Conservation (phyloP, 2,797 vertebrate species). For the Rhinella marina region DNA sequence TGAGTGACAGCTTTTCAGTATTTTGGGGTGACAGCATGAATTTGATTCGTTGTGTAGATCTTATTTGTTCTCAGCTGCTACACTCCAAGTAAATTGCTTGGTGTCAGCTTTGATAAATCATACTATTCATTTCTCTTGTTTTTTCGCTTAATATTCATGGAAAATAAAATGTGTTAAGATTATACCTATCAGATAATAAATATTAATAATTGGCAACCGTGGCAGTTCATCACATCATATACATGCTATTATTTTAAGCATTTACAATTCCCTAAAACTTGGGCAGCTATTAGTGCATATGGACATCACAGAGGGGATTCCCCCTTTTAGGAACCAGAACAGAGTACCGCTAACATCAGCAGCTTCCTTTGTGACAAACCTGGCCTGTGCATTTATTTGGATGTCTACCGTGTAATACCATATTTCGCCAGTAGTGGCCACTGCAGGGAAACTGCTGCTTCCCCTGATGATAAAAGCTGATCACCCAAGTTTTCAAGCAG, state of each 20-base stretch:
- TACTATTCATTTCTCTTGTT: slow-evolving; percentile 30
- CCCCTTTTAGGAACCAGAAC: background rate
- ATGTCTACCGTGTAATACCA: too few relatives aligned
- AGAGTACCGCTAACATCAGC: background rate
- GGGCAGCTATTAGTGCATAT: background rate
- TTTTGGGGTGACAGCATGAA: slow-evolving; percentile 51
- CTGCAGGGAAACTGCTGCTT: background rate
- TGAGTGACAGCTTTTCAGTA: slow-evolving; percentile 54
- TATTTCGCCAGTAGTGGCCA: background rate
- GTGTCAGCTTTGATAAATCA: slow-evolving; percentile 52
- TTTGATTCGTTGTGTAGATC: slow-evolving; percentile 41
- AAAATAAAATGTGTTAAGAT: slow-evolving; percentile 12
- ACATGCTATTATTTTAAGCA: slow-evolving; percentile 7
- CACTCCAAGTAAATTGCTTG: slow-evolving; percentile 47
- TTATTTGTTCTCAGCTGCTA: slow-evolving; percentile 41
- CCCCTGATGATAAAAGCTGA: background rate
- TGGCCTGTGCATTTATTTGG: too few relatives aligned
- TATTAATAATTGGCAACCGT: slow-evolving; percentile 5
- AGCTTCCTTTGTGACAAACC: too few relatives aligned
- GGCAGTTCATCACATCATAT: background rate
- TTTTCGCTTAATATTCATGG: slow-evolving; percentile 47
- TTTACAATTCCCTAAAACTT: background rate
- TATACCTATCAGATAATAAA: slow-evolving; percentile 6
- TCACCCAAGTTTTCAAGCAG: background rate
- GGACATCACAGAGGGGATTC: background rate